Base-by-base conservation (phyloP, 2,797 vertebrate genomes). In the Gambusia yucatana region DNA sequence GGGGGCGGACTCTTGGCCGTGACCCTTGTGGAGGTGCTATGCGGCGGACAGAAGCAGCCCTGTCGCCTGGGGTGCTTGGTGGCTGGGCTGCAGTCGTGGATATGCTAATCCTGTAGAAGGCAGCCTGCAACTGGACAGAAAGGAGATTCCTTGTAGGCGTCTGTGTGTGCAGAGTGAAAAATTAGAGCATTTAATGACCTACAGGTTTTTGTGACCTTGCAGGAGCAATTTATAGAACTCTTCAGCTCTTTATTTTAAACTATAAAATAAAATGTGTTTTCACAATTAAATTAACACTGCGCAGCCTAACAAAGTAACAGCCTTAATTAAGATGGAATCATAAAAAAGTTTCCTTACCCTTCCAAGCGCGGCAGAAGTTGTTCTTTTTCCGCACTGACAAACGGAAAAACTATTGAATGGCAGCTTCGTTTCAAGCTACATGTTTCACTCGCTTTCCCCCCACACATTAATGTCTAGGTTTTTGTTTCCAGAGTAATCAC, bases 401-500 rank as follows among this genome's bases (percentile, higher is more conserved):
- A 83, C 75, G 69, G 79, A 75, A 72, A 41, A 75, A 79, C 57
- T 75, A 83, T 88, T 84, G 78, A 87, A 75, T 78, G 61, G 84
- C 84, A 74, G 82, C 77, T 82, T 78, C 48, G 48, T 86, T 88
- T 89, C 77, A 46, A 50, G 80, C 55, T 75, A 55, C 87, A 73
- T 67, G 79, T 85, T 87, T 83, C 70, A 84, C 80, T 83, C 44
- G 50, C 65, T 80, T 63, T 75, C 46, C 82, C 2, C 6, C 82
- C 88, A 73, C 79, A 84, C 86, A 90, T 91, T 85, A 86, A 84
- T 81, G 90, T 89, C 75, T 87, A 85, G 87, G 91, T 91, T 93
- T 94, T 93, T 92, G 91, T 91, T 93, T 94, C 90, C 92, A 93
- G 80, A 91, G 87, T 92, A 93, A 93, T 92, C 91, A 83, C 91